Conservation (phyloP, 2,888 invertebrate species). For the Dyspetes luteomarginatus region DNA sequence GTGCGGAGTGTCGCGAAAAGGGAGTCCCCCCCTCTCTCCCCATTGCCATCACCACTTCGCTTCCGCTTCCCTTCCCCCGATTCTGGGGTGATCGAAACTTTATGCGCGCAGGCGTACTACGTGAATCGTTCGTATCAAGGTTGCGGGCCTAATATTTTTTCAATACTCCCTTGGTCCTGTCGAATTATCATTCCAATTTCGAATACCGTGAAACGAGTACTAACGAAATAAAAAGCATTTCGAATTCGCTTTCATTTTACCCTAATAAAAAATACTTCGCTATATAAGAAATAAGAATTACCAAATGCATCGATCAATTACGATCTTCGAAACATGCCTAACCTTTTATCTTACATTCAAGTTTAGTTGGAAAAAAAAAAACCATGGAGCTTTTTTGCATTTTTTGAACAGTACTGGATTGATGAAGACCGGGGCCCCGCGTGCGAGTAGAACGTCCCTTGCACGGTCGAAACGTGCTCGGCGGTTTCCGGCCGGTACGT, state of each 20-base stretch:
- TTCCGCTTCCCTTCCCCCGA: slow-evolving; percentile 37
- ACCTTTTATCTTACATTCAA: too few relatives aligned
- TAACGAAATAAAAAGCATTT: too few relatives aligned
- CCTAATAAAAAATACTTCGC: too few relatives aligned
- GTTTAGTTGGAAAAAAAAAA: not conserved
- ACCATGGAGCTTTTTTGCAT: not conserved
- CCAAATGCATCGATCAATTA: too few relatives aligned
- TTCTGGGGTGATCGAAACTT: slow-evolving; percentile 76
- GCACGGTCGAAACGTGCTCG: slow-evolving; percentile 66
- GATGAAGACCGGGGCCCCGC: not conserved
- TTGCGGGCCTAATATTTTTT: slow-evolving; percentile 13
- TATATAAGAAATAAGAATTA: too few relatives aligned
- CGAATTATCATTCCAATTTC: slow-evolving; percentile 2
- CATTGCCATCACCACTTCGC: not conserved
- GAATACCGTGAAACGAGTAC: too few relatives aligned
- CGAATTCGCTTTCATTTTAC: too few relatives aligned
- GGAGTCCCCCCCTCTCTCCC: slow-evolving; percentile 40
- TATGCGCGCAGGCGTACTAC: slow-evolving; percentile 63
- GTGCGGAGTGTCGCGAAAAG: slow-evolving; percentile 62
- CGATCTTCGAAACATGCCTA: too few relatives aligned
- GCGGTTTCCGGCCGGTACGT: slow-evolving; percentile 69
- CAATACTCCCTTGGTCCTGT: not conserved
- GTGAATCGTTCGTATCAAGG: slow-evolving; percentile 43
- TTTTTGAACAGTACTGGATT: not conserved
- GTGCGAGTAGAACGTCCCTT: slow-evolving; percentile 53